phyloP scores from a whole-genome alignment of 2,113 vertebrate species.

The Gnathonemus longibarbis region DNA sequence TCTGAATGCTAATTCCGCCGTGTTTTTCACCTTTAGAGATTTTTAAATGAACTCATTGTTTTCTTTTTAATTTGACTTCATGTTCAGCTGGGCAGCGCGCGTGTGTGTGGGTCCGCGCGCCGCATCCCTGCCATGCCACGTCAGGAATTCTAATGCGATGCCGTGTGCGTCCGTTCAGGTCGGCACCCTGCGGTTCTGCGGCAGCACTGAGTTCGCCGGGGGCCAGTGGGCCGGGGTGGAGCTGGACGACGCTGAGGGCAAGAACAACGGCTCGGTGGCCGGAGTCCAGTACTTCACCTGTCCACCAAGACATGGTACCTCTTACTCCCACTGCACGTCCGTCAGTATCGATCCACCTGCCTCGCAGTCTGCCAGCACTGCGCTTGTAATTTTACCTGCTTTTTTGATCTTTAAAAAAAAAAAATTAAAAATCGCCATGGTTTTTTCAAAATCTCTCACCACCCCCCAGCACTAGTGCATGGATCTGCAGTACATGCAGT shows the following conservation, averaged over 20 bases:
- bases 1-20: neutral
- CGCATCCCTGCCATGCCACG: neutral
- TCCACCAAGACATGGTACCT: slow-evolving; percentile 70
- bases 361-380: neutral
- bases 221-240: slow-evolving; percentile 96
- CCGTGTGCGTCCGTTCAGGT: slow-evolving; percentile 54
- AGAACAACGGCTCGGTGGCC: slow-evolving; percentile 86
- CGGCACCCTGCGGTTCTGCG: slow-evolving; percentile 83
- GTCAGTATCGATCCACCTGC: neutral
- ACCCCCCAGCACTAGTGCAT: neutral
- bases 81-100: neutral
- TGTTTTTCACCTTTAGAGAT: neutral
- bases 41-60: neutral
- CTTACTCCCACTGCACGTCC: neutral
- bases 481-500: neutral
- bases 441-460: neutral
- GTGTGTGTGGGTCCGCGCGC: neutral
- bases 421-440: neutral
- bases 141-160: neutral
- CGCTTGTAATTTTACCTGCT: neutral
- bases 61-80: neutral
- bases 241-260: slow-evolving; percentile 86
- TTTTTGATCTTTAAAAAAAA: neutral
- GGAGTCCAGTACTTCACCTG: slow-evolving; percentile 92
- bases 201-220: slow-evolving; percentile 83